phyloP scores from a whole-genome alignment of 2,797 vertebrate genomes.

The Forpus xanthops region DNA sequence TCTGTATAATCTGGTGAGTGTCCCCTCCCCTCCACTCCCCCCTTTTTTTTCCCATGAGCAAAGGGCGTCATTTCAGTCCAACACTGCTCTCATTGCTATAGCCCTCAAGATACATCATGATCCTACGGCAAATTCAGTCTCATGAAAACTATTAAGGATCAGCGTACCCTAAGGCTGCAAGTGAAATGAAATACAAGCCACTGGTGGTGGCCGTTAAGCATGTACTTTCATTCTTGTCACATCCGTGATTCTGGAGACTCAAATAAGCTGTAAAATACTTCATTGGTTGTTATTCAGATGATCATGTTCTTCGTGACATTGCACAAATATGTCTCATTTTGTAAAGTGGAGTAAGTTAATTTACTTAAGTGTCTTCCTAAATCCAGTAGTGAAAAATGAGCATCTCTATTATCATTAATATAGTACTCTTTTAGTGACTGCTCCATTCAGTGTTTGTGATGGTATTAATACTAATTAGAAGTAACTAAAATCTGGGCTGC shows the following conservation, averaged over 20 bases:
- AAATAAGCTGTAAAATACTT: not conserved
- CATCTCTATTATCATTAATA: not conserved
- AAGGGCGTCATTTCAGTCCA: not conserved
- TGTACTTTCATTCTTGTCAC: not conserved
- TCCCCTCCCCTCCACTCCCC: too few species aligned
- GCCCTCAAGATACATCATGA: not conserved
- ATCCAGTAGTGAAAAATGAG: not conserved
- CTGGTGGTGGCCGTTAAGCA: not conserved
- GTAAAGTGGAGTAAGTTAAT: not conserved
- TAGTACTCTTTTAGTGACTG: not conserved
- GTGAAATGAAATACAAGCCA: not conserved
- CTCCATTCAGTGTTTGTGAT: not conserved
- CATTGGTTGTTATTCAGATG: not conserved
- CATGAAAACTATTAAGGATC: not conserved
- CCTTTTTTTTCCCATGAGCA: not conserved
- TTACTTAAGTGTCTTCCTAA: not conserved
- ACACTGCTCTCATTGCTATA: not conserved
- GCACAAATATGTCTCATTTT: not conserved
- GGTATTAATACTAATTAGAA: not conserved
- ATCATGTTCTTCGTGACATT: not conserved
- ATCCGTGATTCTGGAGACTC: not conserved
- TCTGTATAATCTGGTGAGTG: not conserved
- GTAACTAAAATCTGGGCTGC: not conserved
- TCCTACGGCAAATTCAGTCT: not conserved
- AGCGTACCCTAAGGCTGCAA: not conserved